phyloP scores from a whole-genome alignment of 1,140 invertebrate species.

The Drosophila chauvacae region DNA sequence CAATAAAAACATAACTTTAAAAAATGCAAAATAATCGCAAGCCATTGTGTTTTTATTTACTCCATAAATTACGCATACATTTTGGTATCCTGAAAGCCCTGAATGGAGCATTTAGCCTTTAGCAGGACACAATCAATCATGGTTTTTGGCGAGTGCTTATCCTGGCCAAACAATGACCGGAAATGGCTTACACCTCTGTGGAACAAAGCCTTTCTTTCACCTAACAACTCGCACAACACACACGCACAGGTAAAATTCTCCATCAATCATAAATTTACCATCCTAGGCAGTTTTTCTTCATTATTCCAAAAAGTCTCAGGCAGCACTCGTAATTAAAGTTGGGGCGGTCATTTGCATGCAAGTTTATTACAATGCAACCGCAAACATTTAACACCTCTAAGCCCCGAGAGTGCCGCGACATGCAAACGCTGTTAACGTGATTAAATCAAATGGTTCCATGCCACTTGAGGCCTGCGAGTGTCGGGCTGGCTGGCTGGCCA shows the following conservation, averaged over 20 bases:
- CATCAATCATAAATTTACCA: slow-evolving; percentile 68
- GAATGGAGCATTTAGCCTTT: slow-evolving; percentile 9
- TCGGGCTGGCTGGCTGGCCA: background rate
- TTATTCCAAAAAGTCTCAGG: slow-evolving; percentile 30
- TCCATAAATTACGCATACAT: slow-evolving; percentile 1
- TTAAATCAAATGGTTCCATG: slow-evolving; percentile 72
- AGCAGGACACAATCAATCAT: slow-evolving; percentile 36
- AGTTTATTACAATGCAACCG: slow-evolving; percentile 65
- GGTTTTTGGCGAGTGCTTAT: slow-evolving; percentile 9
- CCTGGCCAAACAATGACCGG: slow-evolving; percentile 26
- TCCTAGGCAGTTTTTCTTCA: slow-evolving; percentile 59
- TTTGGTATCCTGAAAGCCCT: background rate
- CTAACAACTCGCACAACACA: slow-evolving; percentile 5
- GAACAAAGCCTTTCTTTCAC: slow-evolving; percentile 3
- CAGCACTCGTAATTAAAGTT: slow-evolving; percentile 63
- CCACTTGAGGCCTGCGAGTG: slow-evolving; percentile 29
- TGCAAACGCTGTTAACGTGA: slow-evolving; percentile 79
- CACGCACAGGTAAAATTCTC: slow-evolving; percentile 18
- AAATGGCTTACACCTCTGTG: slow-evolving; percentile 52
- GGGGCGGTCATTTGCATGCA: slow-evolving; percentile 66
- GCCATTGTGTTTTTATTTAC: slow-evolving; percentile 40
- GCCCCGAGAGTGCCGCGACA: slow-evolving; percentile 47
- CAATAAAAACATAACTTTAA: slow-evolving; percentile 81
- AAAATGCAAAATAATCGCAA: slow-evolving; percentile 68
- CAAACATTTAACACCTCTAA: slow-evolving; percentile 78